phyloP scores from a whole-genome alignment of 2,888 invertebrate genomes.

The Caenorhabditis afra region DNA sequence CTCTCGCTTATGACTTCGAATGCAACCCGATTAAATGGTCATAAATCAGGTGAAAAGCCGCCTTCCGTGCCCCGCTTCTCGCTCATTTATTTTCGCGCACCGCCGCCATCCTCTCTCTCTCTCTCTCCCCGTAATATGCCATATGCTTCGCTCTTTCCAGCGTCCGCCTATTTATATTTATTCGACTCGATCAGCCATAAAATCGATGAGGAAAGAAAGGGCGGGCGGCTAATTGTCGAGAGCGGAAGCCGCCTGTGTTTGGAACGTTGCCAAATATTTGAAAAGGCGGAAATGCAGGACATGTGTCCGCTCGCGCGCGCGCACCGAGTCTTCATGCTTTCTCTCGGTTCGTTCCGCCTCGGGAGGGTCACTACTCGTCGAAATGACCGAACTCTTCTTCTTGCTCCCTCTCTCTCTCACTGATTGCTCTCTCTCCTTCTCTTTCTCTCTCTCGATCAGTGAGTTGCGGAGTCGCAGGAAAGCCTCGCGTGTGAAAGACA shows the following conservation, averaged over 20 bases:
- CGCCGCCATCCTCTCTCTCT: no score
- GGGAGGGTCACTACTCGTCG: constrained; percentile 2
- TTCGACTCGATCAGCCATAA: constrained; percentile 54
- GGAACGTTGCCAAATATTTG: constrained; percentile 53
- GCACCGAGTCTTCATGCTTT: constrained; percentile 38
- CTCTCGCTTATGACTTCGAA: constrained; percentile 44
- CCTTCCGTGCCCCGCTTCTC: background rate
- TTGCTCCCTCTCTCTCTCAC: constrained; percentile 25
- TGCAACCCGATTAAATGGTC: constrained; percentile 28
- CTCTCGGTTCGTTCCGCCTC: background rate
- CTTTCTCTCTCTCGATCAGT: background rate
- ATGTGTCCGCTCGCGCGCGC: constrained; percentile 20
- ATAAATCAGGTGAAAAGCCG: constrained; percentile 45
- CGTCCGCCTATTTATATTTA: constrained; percentile 27
- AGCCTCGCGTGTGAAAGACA: constrained; percentile 44
- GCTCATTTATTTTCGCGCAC: constrained; percentile 47
- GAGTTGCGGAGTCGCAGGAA: constrained; percentile 16
- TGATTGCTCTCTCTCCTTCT: background rate
- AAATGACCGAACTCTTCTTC: background rate
- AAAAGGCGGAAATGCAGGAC: constrained; percentile 23
- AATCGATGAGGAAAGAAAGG: constrained; percentile 27
- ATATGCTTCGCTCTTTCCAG: constrained; percentile 38
- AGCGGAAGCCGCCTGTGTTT: constrained; percentile 51
- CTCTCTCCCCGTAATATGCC: constrained; percentile 55
- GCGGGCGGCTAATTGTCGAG: constrained; percentile 45